Evolutionary conservation across 1,140 invertebrate species (phyloP).

Genomic region (Drosophila aff.): DNA sequence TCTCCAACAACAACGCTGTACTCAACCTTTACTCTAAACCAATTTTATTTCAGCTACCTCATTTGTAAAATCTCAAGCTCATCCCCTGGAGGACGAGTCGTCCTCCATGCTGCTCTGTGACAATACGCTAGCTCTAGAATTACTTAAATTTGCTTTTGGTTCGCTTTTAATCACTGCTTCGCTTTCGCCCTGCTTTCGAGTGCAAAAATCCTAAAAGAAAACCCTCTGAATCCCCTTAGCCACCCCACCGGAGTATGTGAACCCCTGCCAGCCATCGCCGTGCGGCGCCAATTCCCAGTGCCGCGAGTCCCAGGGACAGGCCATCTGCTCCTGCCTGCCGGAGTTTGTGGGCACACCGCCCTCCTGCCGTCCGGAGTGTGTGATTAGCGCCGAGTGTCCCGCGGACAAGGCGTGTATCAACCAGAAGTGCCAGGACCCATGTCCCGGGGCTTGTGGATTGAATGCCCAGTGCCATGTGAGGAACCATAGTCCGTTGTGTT

Average conservation of each 20-base stretch:
- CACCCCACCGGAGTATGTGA: constrained; percentile 85
- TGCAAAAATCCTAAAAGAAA: constrained; percentile 21
- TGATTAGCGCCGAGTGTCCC: constrained; percentile 93
- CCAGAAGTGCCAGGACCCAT: constrained; percentile 94
- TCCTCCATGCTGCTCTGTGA: constrained; percentile 45
- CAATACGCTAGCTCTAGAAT: constrained; percentile 45
- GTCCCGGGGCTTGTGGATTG: constrained; percentile 92
- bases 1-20: constrained; percentile 21
- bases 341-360: constrained; percentile 92
- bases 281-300: constrained; percentile 92
- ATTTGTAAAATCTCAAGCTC: constrained; percentile 17
- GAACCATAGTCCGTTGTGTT: constrained; percentile 93
- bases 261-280: constrained; percentile 90
- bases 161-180: constrained; percentile 55
- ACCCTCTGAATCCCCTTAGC: constrained; percentile 70
- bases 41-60: constrained; percentile 23
- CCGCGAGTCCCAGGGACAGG: constrained; percentile 89
- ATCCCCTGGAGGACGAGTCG: neutral
- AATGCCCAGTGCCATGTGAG: constrained; percentile 93
- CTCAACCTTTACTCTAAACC: neutral
- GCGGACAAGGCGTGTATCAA: constrained; percentile 92
- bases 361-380: constrained; percentile 92
- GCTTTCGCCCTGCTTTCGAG: constrained; percentile 33
- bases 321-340: constrained; percentile 91
- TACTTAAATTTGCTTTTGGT: constrained; percentile 37